Evolutionary conservation across 1,140 invertebrate genomes (phyloP).

Genomic region (Leptestheria dahalacensis): DNA sequence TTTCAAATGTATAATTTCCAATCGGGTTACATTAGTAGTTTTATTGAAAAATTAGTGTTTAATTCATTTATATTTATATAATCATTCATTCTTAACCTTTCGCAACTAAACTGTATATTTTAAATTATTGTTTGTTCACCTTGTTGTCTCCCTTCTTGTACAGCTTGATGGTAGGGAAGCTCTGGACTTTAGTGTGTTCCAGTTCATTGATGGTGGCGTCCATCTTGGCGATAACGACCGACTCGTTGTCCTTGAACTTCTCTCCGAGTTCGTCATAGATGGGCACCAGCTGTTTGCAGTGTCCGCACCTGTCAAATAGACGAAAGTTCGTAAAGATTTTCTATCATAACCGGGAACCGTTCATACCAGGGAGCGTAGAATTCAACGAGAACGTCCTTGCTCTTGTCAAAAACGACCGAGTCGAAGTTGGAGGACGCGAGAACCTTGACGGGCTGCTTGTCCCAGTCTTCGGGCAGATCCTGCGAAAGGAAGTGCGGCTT

Average conservation of each 20-base stretch:
- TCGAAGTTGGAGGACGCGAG: conserved; percentile 93
- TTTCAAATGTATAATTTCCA: background rate
- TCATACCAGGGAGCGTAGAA: conserved; percentile 98
- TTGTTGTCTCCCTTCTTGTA: conserved; percentile 86
- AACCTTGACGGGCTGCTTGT: conserved; percentile 84
- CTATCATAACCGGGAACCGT: too few relatives aligned
- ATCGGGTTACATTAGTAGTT: background rate
- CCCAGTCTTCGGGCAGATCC: conserved; percentile 93
- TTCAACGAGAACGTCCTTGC: conserved; percentile 91
- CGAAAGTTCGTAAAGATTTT: too few relatives aligned
- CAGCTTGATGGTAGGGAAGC: conserved; percentile 92
- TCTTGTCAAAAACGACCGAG: conserved; percentile 72
- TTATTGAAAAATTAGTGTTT: background rate
- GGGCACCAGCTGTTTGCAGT: conserved; percentile 91
- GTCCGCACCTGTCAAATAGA: conserved; percentile 47
- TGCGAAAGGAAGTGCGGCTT: conserved; percentile 89
- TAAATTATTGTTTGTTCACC: too few relatives aligned
- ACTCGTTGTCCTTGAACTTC: conserved; percentile 69
- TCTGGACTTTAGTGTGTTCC: conserved; percentile 83
- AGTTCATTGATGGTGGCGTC: conserved; percentile 95
- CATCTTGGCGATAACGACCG: conserved; percentile 93
- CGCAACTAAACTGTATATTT: too few relatives aligned
- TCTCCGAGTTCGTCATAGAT: conserved; percentile 84
- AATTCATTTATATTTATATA: conserved; percentile 5
- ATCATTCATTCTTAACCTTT: too few relatives aligned